A percentile compares a stretch with the other conserved stretches of the same genome.
Evolutionary conservation across 35 echinoderm and acorn worm species (phyloP).

Genomic region (Apostichopus parvimensis): DNA sequence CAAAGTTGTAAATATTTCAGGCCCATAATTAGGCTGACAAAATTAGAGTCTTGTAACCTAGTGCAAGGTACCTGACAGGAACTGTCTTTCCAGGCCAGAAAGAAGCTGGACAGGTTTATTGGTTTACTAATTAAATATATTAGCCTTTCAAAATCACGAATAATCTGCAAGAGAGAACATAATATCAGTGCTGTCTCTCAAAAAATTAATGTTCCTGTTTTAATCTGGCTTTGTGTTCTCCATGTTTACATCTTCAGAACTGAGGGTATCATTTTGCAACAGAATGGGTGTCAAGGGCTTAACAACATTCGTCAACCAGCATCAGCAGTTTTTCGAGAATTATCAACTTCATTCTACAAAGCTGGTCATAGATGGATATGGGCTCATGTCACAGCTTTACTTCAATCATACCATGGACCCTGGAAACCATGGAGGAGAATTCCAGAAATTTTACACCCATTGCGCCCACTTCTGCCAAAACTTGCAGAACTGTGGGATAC

Average conservation of each 20-base stretch:
- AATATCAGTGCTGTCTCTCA: no score
- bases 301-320: slow-evolving; percentile 75
- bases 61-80: no score
- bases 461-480: slow-evolving; percentile 65
- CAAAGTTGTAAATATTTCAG: no score
- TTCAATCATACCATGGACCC: slow-evolving; percentile 43
- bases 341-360: slow-evolving; percentile 64
- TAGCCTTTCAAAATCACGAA: no score
- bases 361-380: slow-evolving; percentile 85
- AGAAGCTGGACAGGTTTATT: no score
- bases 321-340: slow-evolving; percentile 53
- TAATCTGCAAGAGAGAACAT: no score
- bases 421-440: slow-evolving; percentile 84
- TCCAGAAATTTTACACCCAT: slow-evolving; percentile 55
- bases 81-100: no score
- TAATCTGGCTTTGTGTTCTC: no score
- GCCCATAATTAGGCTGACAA: no score
- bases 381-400: slow-evolving; percentile 63
- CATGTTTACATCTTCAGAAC: not conserved
- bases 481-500: slow-evolving; percentile 62
- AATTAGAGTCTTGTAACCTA: no score
- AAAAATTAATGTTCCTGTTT: no score
- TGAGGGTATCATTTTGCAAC: not conserved
- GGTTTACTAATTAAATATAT: no score
- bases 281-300: slow-evolving; percentile 92